phyloP scores from a whole-genome alignment of 2,888 invertebrate genomes.

The Andrena trimmerana region DNA sequence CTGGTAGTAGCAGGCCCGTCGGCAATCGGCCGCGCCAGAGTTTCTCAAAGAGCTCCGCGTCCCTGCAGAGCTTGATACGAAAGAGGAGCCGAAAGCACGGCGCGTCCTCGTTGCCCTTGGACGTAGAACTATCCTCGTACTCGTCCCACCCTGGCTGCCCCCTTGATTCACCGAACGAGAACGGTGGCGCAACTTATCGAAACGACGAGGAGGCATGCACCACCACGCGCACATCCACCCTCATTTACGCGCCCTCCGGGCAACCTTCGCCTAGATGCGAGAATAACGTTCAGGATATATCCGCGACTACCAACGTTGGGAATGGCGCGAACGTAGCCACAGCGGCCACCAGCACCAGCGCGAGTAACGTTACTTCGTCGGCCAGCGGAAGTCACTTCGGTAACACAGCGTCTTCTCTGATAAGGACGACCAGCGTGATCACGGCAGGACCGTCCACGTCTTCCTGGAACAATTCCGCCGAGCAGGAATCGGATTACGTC shows the following conservation, averaged over 20 bases:
- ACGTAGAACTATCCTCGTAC: conserved; percentile 55
- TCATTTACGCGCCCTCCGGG: conserved; percentile 58
- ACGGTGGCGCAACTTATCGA: conserved; percentile 34
- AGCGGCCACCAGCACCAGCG: conserved; percentile 27
- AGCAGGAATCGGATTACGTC: conserved; percentile 79
- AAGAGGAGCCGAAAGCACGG: conserved; percentile 59
- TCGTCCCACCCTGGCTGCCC: conserved; percentile 47
- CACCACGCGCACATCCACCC: conserved; percentile 69
- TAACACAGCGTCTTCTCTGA: conserved; percentile 57
- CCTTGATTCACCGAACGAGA: conserved; percentile 41
- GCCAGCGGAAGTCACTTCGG: conserved; percentile 59
- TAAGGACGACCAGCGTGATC: conserved; percentile 57
- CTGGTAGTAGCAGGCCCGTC: conserved; percentile 40
- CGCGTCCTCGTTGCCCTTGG: conserved; percentile 62
- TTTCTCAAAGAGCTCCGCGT: conserved; percentile 64
- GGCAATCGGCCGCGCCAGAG: conserved; percentile 54
- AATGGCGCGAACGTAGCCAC: conserved; percentile 37
- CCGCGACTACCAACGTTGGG: conserved; percentile 48
- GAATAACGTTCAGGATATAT: conserved; percentile 54
- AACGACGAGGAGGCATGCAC: conserved; percentile 60
- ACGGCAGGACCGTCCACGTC: conserved; percentile 73
- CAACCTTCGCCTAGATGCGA: conserved; percentile 55
- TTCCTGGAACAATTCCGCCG: conserved; percentile 73
- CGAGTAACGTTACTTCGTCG: conserved; percentile 55
- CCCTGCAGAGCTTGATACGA: conserved; percentile 63